Conservation (phyloP, 2,888 invertebrate species). For the Heliconius aoede region DNA sequence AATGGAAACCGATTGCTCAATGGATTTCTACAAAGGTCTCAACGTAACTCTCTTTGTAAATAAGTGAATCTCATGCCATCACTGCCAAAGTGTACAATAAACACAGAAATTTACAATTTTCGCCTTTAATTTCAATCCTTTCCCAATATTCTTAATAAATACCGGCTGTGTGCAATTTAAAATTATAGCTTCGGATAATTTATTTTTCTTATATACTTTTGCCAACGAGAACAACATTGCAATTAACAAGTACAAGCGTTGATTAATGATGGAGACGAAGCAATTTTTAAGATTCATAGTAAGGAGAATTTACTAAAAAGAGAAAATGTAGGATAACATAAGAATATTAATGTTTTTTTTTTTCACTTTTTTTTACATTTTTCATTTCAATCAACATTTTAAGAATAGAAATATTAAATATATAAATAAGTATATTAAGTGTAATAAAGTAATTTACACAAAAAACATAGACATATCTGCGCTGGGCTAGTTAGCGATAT, state of each 20-base stretch:
- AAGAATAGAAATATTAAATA: too few species aligned
- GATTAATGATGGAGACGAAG: neutral
- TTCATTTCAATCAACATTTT: too few species aligned
- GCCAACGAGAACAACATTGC: neutral
- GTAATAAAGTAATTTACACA: neutral
- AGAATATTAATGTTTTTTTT: neutral
- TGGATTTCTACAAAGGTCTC: constrained; percentile 69
- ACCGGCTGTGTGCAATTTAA: constrained; percentile 10
- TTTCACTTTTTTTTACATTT: too few species aligned
- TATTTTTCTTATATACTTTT: neutral
- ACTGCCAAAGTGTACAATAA: constrained; percentile 84
- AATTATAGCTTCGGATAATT: constrained; percentile 2
- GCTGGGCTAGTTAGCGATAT: neutral
- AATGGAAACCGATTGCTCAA: constrained; percentile 66
- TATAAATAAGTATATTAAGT: too few species aligned
- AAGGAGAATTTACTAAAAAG: neutral
- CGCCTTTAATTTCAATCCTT: constrained; percentile 15
- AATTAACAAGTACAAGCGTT: neutral
- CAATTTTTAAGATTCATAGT: neutral
- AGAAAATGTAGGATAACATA: neutral
- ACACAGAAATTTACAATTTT: constrained; percentile 63
- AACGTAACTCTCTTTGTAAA: constrained; percentile 83
- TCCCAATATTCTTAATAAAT: neutral
- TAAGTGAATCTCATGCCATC: constrained; percentile 76
- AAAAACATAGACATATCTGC: neutral